Percentiles rank a stretch among this genome's conserved stretches.
Evolutionary conservation across 2,797 vertebrate genomes (phyloP).

Genomic region (Acrocephalus scirpaceus): DNA sequence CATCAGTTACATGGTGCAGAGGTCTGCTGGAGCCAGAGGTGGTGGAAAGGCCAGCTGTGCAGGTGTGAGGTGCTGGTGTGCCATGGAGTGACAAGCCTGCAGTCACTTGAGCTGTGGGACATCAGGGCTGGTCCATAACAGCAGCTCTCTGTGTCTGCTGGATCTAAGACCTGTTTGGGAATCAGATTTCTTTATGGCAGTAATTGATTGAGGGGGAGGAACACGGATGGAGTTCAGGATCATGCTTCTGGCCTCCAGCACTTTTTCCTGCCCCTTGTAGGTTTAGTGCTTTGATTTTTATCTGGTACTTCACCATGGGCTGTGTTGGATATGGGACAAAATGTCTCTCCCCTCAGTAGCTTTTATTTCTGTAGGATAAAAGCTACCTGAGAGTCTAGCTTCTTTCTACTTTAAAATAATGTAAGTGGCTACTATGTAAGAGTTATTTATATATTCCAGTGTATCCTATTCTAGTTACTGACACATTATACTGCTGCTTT

Average conservation of each 20-base stretch:
- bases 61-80: background rate
- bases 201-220: background rate
- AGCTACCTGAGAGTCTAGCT: background rate
- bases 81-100: fast-evolving
- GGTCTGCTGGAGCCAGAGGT: background rate
- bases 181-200: background rate
- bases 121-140: background rate
- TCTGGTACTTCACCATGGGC: background rate
- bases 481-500: background rate
- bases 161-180: background rate
- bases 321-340: background rate
- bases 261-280: background rate
- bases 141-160: background rate
- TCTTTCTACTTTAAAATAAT: background rate
- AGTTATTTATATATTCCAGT: background rate
- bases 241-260: background rate
- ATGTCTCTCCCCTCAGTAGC: background rate
- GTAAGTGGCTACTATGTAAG: background rate
- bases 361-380: background rate
- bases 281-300: background rate
- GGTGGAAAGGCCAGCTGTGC: background rate
- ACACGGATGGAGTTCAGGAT: fast-evolving
- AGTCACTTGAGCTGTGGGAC: fast-evolving
- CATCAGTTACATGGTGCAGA: background rate
- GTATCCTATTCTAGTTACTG: background rate